Evolutionary conservation across 2,797 vertebrate genomes (phyloP).

Genomic region (Agapornis canus): DNA sequence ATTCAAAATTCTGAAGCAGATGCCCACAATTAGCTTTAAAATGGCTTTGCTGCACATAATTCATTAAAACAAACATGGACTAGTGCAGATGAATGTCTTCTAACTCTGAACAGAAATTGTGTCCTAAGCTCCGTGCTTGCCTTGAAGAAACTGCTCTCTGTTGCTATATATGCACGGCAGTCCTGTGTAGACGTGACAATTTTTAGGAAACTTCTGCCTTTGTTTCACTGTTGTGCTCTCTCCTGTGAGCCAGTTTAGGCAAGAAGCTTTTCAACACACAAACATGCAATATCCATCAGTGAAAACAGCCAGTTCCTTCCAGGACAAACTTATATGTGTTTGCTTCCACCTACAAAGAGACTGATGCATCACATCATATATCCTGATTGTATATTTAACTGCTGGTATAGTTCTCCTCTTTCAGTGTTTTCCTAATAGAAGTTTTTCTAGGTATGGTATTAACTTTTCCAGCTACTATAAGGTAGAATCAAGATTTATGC

Average conservation of each 20-base stretch:
- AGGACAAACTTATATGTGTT: neutral
- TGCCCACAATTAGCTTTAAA: neutral
- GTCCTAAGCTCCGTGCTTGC: neutral
- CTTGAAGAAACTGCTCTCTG: neutral
- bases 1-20: neutral
- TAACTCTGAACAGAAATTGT: neutral
- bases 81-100: neutral
- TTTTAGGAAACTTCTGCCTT: neutral
- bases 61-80: neutral
- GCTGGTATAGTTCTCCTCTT: neutral
- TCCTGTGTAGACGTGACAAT: neutral
- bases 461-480: slow-evolving; percentile 12
- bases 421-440: neutral
- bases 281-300: neutral
- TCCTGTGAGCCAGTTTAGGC: neutral
- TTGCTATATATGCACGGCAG: too few relatives aligned
- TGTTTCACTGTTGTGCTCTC: neutral
- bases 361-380: neutral
- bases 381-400: neutral
- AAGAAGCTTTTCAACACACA: neutral
- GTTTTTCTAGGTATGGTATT: neutral
- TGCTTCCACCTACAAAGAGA: neutral
- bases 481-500: neutral
- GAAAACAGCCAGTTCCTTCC: neutral
- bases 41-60: neutral